Percentiles rank a stretch among this genome's conserved stretches.
Evolutionary conservation across 2,113 vertebrate genomes (phyloP).

Genomic region (Calidris pugnax): DNA sequence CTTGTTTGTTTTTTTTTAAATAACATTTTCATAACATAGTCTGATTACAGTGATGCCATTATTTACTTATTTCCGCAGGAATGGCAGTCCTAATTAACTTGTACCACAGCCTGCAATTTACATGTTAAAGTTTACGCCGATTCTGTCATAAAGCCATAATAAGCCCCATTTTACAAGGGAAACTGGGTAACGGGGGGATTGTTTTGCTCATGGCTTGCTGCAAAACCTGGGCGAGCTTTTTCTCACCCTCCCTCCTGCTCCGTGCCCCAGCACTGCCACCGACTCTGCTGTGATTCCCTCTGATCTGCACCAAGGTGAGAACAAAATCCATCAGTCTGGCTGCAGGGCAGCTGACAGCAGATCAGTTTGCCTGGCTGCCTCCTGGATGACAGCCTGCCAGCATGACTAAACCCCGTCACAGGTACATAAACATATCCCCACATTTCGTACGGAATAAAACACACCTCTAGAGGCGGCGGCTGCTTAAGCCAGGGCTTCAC

Average conservation of each 20-base stretch:
- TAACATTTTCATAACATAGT: not conserved
- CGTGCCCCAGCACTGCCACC: accelerated
- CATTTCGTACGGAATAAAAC: not conserved
- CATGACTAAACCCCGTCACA: not conserved
- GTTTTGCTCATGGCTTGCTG: not conserved
- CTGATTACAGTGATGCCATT: not conserved
- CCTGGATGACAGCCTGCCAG: not conserved
- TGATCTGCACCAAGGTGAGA: not conserved
- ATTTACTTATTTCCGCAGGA: not conserved
- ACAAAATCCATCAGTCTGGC: not conserved
- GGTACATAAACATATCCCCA: not conserved
- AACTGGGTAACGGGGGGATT: not conserved
- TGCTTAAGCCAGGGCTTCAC: not conserved
- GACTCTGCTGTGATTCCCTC: accelerated
- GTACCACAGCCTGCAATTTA: not conserved
- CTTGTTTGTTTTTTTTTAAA: not conserved
- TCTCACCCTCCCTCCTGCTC: not conserved
- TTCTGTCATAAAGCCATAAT: not conserved
- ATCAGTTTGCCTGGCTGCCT: not conserved
- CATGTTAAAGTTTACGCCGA: not conserved
- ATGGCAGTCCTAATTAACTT: not conserved
- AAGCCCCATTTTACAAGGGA: not conserved
- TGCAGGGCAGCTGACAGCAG: not conserved
- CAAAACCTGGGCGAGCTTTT: not conserved
- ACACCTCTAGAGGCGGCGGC: not conserved